Base-by-base conservation (phyloP, 92 coral and sea anemone genomes). In the Diadumene lineata region DNA sequence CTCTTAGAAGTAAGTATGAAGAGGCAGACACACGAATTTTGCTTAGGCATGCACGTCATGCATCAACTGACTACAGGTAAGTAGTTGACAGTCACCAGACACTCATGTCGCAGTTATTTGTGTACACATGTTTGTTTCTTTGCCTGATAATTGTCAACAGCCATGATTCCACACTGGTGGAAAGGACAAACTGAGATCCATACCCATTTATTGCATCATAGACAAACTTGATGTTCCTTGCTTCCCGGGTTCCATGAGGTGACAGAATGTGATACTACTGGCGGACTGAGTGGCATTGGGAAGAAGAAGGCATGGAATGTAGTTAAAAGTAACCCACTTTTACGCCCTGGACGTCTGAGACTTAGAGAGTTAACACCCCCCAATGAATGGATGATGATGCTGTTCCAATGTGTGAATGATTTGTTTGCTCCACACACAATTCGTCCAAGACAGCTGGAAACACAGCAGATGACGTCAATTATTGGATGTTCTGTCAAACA, bases 131-230 rank as follows among this genome's bases (percentile, higher is more conserved):
- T n/a, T n/a, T n/a, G n/a, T n/a, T n/a, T n/a, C n/a, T n/a, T n/a
- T n/a, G n/a, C n/a, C n/a, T n/a, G n/a, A n/a, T n/a, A 68, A 38
- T 60, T 83, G 80, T 57, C 61, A 79, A 24, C 79, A 88, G 60
- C 48, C 84, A 11, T 88, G 92, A 86, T 74, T 88, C 76, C 68
- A 80, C 60, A 88, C 88, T 24, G 92, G 92, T 21, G 43, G 70
- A 21, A 83, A 88, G 63, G 83, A 81, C 56, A 81, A 60, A 26
- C 79, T 44, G 7, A 79, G 79, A 66, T 80, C 31, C 58, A n/a
- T 80, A 28, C 90, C 82, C n/a, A 48, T 81, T 31, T 83, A 86
- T 76, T 27, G 7, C 33, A 70, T 86, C 33, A 70, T 75, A 28
- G 60, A 46, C 67, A 80, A 75, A 69, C 90, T 86, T 75, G 86